phyloP scores from a whole-genome alignment of 1,140 invertebrate genomes.

The Aplysia californica region DNA sequence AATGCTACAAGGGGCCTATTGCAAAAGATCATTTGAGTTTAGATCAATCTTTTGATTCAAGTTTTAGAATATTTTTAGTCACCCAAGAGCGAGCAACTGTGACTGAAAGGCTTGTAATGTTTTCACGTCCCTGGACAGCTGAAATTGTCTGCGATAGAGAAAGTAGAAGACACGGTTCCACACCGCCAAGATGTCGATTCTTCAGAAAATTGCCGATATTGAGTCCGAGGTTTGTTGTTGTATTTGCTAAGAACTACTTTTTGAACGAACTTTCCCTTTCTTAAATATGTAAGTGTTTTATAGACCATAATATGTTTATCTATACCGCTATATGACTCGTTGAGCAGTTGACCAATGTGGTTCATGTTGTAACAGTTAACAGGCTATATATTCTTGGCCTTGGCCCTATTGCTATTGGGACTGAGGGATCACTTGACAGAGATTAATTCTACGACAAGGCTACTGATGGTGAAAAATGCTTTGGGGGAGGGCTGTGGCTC shows the following conservation, averaged over 20 bases:
- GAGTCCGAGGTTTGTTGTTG: slow-evolving; percentile 86
- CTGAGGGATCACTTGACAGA: too few relatives aligned
- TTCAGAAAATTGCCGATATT: slow-evolving; percentile 97
- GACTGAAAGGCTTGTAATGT: too few relatives aligned
- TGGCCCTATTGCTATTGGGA: neutral
- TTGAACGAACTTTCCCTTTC: slow-evolving; percentile 29
- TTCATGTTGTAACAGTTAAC: too few relatives aligned
- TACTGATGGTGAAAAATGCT: too few relatives aligned
- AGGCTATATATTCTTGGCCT: slow-evolving; percentile 1
- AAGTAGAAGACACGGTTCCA: neutral
- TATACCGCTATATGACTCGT: neutral
- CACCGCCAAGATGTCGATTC: slow-evolving; percentile 71
- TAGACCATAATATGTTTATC: slow-evolving; percentile 33
- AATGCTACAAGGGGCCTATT: neutral
- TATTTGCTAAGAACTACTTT: slow-evolving; percentile 10
- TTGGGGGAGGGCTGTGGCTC: too few relatives aligned
- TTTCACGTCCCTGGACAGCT: too few relatives aligned
- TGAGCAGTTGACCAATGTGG: too few relatives aligned
- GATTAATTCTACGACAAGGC: too few relatives aligned
- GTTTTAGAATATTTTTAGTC: neutral
- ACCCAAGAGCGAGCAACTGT: neutral
- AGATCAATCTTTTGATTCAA: too few relatives aligned
- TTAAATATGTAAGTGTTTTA: too few relatives aligned
- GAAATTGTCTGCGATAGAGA: neutral
- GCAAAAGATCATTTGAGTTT: too few relatives aligned